phyloP scores from a whole-genome alignment of 2,888 invertebrate genomes.

The Drosophila infuscata region DNA sequence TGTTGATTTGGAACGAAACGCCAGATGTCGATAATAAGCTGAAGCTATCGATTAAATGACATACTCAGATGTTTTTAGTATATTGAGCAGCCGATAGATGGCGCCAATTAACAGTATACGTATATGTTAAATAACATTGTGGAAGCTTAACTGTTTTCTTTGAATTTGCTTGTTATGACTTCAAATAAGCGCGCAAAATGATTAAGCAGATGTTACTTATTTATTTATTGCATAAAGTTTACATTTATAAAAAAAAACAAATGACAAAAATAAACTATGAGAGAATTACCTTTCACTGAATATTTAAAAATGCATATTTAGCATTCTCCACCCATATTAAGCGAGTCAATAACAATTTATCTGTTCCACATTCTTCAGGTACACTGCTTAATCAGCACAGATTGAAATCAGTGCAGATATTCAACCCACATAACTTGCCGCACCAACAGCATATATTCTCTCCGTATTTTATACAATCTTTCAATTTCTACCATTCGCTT shows the following conservation, averaged over 20 bases:
- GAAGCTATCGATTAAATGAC: constrained; percentile 30
- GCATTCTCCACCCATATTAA: constrained; percentile 17
- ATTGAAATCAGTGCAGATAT: constrained; percentile 17
- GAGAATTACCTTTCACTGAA: neutral
- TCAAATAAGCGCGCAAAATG: neutral
- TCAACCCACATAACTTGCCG: constrained; percentile 9
- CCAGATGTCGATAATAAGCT: constrained; percentile 38
- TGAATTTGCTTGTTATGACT: neutral
- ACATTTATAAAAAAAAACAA: neutral
- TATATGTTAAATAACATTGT: constrained; percentile 19
- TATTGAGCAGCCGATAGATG: constrained; percentile 3
- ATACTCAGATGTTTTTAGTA: constrained; percentile 17
- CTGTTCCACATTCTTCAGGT: constrained; percentile 25
- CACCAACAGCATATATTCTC: constrained; percentile 9
- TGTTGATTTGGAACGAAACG: constrained; percentile 59
- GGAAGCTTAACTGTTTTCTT: neutral
- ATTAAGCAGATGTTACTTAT: neutral
- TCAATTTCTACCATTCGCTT: neutral
- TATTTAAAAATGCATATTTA: constrained; percentile 3
- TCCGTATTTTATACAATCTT: constrained; percentile 10
- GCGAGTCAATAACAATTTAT: constrained; percentile 8
- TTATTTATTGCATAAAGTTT: neutral
- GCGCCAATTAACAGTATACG: constrained; percentile 27
- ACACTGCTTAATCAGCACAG: constrained; percentile 30
- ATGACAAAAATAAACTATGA: neutral